These are phyloP conservation scores for Onychostoma macrolepis DNA, from an alignment of 2,113 vertebrate species.

Conservation along the genomic window DNA sequence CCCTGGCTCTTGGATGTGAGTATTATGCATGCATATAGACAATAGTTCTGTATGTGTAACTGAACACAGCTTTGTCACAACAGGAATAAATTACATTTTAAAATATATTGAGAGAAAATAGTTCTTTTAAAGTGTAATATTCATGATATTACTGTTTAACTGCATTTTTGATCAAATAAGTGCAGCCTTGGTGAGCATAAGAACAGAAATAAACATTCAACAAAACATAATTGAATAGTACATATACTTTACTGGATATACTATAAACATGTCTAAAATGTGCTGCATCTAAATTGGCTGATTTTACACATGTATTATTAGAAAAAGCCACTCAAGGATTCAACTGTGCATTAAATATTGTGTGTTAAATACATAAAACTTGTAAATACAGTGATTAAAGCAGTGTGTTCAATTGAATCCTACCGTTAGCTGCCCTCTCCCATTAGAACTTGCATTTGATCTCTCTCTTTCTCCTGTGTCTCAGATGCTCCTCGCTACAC, in stretches of 20 bases:
- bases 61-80: too few relatives aligned
- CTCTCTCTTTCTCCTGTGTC: slow-evolving; percentile 14
- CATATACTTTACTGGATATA: neutral
- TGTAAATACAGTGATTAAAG: neutral
- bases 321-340: neutral
- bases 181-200: neutral
- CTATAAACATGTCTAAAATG: neutral
- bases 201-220: neutral
- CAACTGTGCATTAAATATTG: neutral
- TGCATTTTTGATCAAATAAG: neutral
- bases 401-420: neutral
- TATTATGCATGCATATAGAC: slow-evolving; percentile 23
- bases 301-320: neutral
- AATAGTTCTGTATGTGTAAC: neutral
- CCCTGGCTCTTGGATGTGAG: slow-evolving; percentile 74
- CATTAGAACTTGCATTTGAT: neutral
- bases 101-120: neutral
- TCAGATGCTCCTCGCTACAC: slow-evolving; percentile 74
- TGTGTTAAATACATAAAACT: neutral
- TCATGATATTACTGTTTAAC: neutral
- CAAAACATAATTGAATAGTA: neutral
- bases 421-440: neutral
- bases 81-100: too few relatives aligned
- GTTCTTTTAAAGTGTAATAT: neutral
- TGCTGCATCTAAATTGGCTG: neutral